Base-by-base conservation (phyloP, 1,140 invertebrate species). In the Latrodectus geometricus region DNA sequence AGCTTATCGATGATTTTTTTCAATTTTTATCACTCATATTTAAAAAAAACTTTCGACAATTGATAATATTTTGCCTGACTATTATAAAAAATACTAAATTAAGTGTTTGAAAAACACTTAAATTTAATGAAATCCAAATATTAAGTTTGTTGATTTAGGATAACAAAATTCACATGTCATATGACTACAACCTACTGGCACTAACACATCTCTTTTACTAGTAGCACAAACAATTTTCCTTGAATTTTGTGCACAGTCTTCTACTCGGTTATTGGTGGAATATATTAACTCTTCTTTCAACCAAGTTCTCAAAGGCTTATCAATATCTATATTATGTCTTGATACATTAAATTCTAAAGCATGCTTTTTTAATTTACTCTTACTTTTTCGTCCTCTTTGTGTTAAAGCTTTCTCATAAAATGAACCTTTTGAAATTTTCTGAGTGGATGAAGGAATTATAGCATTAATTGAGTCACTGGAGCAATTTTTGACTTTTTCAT, bases 81-180 rank as follows among this genome's bases (percentile, higher is more conserved):
- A 35, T 5, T 35, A 35, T 5, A 35, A 35, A 35, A 5, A 35
- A 35, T 35, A 35, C 35, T 35, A 35, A 35, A 35, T 35, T n/a
- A n/a, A n/a, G n/a, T 35, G 35, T 35, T 35, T 35, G 35, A 35
- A 35, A 35, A 35, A 35, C 35, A 35, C 5, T 1, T 35, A 35
- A 35, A 35, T 35, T 73, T 76, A 84, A 9, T 66, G 14, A 76
- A 50, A 78, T 14, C 85, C 85, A n/a, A 87, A 20, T 20, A 87
- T 66, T 80, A 87, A 80, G 54, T 87, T 80, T 52, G 48, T 74
- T 56, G 85, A 79, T 50, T 68, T 69, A 7, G 85, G 85, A 65
- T 87, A 87, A 35, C 85, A 87, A 87, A 80, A 48, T 12, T 80
- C 77, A 56, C 85, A 87, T 23, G 85, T 87, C 85, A 87, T 87